Conservation (phyloP, 2,888 invertebrate genomes). For the Eremobia ochroleuca region DNA sequence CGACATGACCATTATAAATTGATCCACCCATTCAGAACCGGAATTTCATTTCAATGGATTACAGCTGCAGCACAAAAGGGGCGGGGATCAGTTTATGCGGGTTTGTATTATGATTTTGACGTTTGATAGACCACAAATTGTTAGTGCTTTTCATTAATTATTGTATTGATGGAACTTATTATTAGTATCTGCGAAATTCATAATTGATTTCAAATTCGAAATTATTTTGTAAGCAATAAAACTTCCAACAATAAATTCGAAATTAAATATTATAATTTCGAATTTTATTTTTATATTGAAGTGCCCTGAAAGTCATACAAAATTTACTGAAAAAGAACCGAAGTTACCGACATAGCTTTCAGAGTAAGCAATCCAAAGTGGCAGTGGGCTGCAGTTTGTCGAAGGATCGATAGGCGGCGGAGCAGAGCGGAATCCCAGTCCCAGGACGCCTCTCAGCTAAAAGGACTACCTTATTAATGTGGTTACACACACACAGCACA, state of each 20-base stretch:
- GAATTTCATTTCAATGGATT: slow-evolving; percentile 45
- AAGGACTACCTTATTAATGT: too few relatives aligned
- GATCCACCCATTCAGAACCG: slow-evolving; percentile 55
- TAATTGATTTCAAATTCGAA: background rate
- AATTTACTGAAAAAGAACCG: too few relatives aligned
- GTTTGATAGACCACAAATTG: slow-evolving; percentile 42
- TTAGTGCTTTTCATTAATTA: slow-evolving; percentile 34
- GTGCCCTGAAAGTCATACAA: too few relatives aligned
- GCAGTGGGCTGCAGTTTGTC: too few relatives aligned
- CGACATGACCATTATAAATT: slow-evolving; percentile 65
- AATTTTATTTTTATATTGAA: background rate
- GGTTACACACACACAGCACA: too few relatives aligned
- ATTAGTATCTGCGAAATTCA: slow-evolving; percentile 3
- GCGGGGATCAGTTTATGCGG: slow-evolving; percentile 45
- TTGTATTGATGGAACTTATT: slow-evolving; percentile 28
- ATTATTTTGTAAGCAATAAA: background rate
- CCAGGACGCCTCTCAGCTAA: too few relatives aligned
- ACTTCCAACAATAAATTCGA: too few relatives aligned
- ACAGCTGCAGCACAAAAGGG: slow-evolving; percentile 21
- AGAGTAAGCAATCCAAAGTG: too few relatives aligned
- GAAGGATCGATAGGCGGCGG: too few relatives aligned
- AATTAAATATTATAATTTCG: too few relatives aligned
- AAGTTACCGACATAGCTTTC: too few relatives aligned
- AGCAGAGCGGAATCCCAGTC: too few relatives aligned
- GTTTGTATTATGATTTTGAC: slow-evolving; percentile 49